A percentile compares a stretch with the other conserved stretches of the same genome.
Conservation (phyloP, 1,140 invertebrate genomes). For the Choristoneura fumiferana region DNA sequence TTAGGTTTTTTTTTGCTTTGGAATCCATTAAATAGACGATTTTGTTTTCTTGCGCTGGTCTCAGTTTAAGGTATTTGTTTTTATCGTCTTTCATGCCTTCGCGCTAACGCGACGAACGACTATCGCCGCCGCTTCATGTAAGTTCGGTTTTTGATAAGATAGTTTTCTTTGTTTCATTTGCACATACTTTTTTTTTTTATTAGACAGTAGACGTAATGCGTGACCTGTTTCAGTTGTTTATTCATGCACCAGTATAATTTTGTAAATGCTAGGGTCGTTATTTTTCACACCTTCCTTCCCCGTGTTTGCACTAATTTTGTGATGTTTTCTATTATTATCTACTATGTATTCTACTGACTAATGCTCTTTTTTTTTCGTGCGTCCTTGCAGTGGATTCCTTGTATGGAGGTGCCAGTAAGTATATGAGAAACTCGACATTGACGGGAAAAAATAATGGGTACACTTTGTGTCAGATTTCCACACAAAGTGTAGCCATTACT, state of each 20-base stretch:
- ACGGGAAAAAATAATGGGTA: neutral
- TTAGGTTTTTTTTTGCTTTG: slow-evolving; percentile 53
- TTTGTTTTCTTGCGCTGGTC: slow-evolving; percentile 53
- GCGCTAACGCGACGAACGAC: slow-evolving; percentile 57
- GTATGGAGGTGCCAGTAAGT: slow-evolving; percentile 94
- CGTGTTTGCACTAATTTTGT: slow-evolving; percentile 42
- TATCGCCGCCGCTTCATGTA: slow-evolving; percentile 75
- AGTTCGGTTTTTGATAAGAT: slow-evolving; percentile 61
- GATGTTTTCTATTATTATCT: slow-evolving; percentile 29
- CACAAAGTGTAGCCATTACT: too few species aligned
- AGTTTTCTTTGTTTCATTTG: slow-evolving; percentile 58
- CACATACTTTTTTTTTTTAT: slow-evolving; percentile 48
- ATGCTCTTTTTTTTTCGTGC: slow-evolving; percentile 73
- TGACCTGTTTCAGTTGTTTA: slow-evolving; percentile 43
- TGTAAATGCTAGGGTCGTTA: slow-evolving; percentile 26
- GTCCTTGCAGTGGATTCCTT: slow-evolving; percentile 85
- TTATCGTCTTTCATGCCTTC: slow-evolving; percentile 74
- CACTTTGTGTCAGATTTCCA: too few species aligned
- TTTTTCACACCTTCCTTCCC: slow-evolving; percentile 27
- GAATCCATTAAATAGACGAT: slow-evolving; percentile 48
- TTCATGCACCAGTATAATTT: slow-evolving; percentile 71
- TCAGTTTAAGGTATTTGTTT: slow-evolving; percentile 69
- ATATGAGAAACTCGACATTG: slow-evolving; percentile 27
- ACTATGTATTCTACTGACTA: slow-evolving; percentile 43
- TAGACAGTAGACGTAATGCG: slow-evolving; percentile 61